phyloP scores from a whole-genome alignment of 1,140 invertebrate genomes.

The Sminthurides bifidus region DNA sequence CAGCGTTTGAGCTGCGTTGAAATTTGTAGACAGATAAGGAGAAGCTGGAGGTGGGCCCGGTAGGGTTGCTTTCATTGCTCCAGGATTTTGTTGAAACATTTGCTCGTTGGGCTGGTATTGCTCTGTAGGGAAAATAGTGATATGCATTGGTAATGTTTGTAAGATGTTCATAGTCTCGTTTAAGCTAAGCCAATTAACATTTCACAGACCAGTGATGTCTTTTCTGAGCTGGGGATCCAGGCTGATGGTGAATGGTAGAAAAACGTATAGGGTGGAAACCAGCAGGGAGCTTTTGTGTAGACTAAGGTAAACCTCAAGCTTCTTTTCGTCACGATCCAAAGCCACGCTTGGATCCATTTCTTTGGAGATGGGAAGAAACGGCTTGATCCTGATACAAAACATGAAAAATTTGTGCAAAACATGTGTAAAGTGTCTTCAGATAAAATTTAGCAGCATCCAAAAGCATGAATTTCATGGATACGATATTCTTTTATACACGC shows the following conservation, averaged over 20 bases:
- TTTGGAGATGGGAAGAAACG: conserved; percentile 66
- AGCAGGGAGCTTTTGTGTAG: conserved; percentile 69
- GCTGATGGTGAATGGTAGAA: conserved; percentile 92
- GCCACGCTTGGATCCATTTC: conserved; percentile 80
- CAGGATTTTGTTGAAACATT: conserved; percentile 23
- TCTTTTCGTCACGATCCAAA: conserved; percentile 84
- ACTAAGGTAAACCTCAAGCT: conserved; percentile 82
- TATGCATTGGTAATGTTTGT: not conserved
- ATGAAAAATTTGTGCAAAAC: not conserved
- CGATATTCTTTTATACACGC: not conserved
- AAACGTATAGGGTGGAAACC: conserved; percentile 80
- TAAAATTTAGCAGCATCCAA: not conserved
- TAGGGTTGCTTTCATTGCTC: not conserved
- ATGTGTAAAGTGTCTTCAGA: too few relatives aligned
- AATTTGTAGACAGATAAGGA: not conserved
- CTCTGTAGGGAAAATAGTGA: conserved; percentile 12
- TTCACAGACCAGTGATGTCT: conserved; percentile 68
- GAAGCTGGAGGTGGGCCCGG: not conserved
- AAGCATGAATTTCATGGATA: not conserved
- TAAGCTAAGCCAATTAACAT: not conserved
- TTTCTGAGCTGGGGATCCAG: conserved; percentile 91
- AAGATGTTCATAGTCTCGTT: not conserved
- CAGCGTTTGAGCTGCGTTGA: not conserved
- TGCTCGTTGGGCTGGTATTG: conserved; percentile 30
- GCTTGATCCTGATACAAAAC: conserved; percentile 48